Evolutionary conservation across 1,140 invertebrate species (phyloP).

Genomic region (Phocides pigmalion): DNA sequence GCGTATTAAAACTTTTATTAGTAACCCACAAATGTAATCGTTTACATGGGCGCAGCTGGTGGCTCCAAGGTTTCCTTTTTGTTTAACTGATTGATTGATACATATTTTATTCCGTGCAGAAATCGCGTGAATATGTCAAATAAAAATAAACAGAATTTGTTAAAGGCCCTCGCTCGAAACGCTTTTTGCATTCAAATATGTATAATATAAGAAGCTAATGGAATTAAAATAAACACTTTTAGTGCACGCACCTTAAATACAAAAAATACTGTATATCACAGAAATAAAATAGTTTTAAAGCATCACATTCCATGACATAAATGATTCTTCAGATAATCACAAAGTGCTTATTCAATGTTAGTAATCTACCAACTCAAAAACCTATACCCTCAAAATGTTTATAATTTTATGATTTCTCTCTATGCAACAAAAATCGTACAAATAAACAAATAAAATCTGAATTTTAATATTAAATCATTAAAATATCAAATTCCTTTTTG

Average conservation of each 20-base stretch:
- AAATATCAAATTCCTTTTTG: too few relatives aligned
- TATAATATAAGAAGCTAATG: constrained; percentile 1
- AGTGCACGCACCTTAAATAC: neutral
- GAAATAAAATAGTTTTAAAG: too few relatives aligned
- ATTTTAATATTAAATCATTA: too few relatives aligned
- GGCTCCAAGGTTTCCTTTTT: constrained; percentile 61
- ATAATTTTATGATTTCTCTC: too few relatives aligned
- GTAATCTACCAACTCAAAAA: too few relatives aligned
- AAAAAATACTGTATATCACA: too few relatives aligned
- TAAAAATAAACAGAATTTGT: constrained; percentile 44
- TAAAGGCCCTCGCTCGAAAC: constrained; percentile 21
- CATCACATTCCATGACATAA: too few relatives aligned
- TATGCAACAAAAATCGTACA: too few relatives aligned
- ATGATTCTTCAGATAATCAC: too few relatives aligned
- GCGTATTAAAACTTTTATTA: constrained; percentile 63
- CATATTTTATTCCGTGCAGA: constrained; percentile 59
- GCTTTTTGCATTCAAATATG: constrained; percentile 20
- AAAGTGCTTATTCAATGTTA: too few relatives aligned
- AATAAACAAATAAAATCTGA: too few relatives aligned
- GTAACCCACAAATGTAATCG: constrained; percentile 60
- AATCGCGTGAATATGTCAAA: constrained; percentile 50
- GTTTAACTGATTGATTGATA: constrained; percentile 72
- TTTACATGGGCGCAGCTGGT: constrained; percentile 59
- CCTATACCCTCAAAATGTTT: too few relatives aligned
- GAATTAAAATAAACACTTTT: constrained; percentile 8